Evolutionary conservation across 2,113 vertebrate species (phyloP).

Genomic region (Caranx melampygus): DNA sequence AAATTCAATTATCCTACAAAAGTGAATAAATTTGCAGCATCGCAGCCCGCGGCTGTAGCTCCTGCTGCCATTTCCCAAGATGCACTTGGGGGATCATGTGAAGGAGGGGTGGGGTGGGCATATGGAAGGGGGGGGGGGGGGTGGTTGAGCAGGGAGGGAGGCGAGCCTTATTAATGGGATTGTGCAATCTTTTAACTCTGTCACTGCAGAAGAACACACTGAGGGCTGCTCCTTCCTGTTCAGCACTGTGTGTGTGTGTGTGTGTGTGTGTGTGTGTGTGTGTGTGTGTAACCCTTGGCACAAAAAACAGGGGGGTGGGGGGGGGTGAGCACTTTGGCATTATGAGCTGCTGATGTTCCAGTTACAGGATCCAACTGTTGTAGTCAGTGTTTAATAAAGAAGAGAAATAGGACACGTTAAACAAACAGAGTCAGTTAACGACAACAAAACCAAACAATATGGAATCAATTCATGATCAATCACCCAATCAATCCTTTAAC

Average conservation of each 20-base stretch:
- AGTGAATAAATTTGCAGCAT: conserved; percentile 84
- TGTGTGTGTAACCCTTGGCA: conserved; percentile 1
- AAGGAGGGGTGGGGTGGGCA: not conserved
- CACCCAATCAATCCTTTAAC: no score
- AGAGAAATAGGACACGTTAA: not conserved
- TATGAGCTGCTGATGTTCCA: conserved; percentile 19
- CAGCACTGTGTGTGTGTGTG: not conserved
- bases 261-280: conserved; percentile 22
- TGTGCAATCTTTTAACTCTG: conserved; percentile 58
- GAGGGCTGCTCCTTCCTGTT: conserved; percentile 11
- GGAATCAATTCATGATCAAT: no score
- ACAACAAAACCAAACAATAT: no score
- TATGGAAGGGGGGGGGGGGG: conserved; percentile 16
- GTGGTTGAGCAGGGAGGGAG: conserved; percentile 6
- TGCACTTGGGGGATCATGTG: conserved; percentile 63
- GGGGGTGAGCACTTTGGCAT: not conserved
- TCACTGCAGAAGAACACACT: conserved; percentile 40
- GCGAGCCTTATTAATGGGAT: conserved; percentile 67
- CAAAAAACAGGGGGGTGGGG: not conserved
- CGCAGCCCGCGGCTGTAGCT: conserved; percentile 64
- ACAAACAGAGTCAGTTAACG: not conserved
- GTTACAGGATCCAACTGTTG: conserved; percentile 18
- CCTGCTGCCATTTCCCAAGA: conserved; percentile 70
- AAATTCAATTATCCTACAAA: conserved; percentile 85
- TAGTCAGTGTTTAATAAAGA: not conserved